Evolutionary conservation across 2,113 vertebrate genomes (phyloP).

Genomic region (Caloenas nicobarica): DNA sequence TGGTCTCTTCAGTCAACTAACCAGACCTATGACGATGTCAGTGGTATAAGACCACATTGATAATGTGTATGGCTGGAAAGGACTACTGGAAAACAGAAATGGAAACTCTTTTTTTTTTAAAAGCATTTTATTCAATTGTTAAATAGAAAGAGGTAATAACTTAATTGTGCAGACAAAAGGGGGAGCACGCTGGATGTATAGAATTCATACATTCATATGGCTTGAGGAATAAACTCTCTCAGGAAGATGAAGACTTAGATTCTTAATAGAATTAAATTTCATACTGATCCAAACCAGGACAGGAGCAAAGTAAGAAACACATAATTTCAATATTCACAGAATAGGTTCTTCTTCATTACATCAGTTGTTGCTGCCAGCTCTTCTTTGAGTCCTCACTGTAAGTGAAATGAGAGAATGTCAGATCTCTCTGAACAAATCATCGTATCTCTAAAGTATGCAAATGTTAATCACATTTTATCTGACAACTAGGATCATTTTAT

Average conservation of each 20-base stretch:
- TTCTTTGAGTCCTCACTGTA: constrained; percentile 30
- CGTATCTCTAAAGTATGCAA: not conserved
- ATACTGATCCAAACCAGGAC: constrained; percentile 24
- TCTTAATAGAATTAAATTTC: constrained; percentile 43
- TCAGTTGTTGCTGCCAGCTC: not conserved
- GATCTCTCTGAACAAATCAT: not conserved
- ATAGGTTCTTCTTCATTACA: not conserved
- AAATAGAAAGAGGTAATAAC: constrained; percentile 65
- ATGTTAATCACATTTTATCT: not conserved
- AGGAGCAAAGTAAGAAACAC: constrained; percentile 22
- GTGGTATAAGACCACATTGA: not conserved
- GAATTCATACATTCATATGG: not conserved
- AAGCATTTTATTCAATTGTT: constrained; percentile 59
- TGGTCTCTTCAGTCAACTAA: not conserved
- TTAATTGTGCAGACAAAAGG: constrained; percentile 41
- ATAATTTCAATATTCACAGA: constrained; percentile 44
- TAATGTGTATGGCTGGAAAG: not conserved
- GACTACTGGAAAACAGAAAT: not conserved
- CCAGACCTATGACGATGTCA: not conserved
- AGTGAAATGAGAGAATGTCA: not conserved
- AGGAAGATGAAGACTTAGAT: constrained; percentile 20
- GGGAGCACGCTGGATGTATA: not conserved
- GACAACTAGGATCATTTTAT: not conserved
- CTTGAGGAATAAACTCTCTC: constrained; percentile 11
- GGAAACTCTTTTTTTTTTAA: not conserved